Base-by-base conservation (phyloP, 2,888 invertebrate species). In the Hirtodrosophila histrioides region DNA sequence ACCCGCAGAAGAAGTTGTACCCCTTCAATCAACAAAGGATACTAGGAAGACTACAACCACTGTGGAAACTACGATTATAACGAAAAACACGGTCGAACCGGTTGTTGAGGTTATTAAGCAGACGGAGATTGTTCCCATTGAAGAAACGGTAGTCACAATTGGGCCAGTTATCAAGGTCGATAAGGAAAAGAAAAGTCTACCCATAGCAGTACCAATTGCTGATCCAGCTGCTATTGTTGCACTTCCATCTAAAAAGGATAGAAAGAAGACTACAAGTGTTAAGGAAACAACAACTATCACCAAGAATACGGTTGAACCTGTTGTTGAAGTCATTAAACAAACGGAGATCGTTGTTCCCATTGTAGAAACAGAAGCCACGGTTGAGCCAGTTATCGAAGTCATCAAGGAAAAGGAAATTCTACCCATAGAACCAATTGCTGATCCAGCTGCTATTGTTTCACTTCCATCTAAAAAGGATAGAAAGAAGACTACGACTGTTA, bases 21-120 rank as follows among this genome's bases (percentile, higher is more conserved):
- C 29, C n/a, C 9, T 40, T 24, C 7, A 45, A 11, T 2, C 12
- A 4, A 27, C 11, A 4, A n/a, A 31, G 0, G 33, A 62, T 1
- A 9, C 24, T 8, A 49, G 35, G 12, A 40, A 50, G 24, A 33
- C 58, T 0, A 44, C 27, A 23, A 41, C 27, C 12, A 11, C 11
- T 56, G 35, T 57, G 7, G 53, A 56, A 50, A 65, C 44, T 8
- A 55, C 31, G 2, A 43, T 35, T 11, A 11, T 54, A 11, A 49
- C 35, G 12, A 48, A 31, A 11, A 37, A 17, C 11, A 43, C 23
- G 5, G 35, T 48, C 11, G 62, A 72, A 33, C 65, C 56, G n/a
- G 5, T 11, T n/a, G 24, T 39, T 12, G 41, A 72, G n/a, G 27
- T 31, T 9, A n/a, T 44, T 31, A 37, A 50, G 9, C 33, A 48